Evolutionary conservation across 2,888 invertebrate genomes (phyloP), one percentile per base, ranked within the genome.

Genomic region (Tipula confusa): DNA sequence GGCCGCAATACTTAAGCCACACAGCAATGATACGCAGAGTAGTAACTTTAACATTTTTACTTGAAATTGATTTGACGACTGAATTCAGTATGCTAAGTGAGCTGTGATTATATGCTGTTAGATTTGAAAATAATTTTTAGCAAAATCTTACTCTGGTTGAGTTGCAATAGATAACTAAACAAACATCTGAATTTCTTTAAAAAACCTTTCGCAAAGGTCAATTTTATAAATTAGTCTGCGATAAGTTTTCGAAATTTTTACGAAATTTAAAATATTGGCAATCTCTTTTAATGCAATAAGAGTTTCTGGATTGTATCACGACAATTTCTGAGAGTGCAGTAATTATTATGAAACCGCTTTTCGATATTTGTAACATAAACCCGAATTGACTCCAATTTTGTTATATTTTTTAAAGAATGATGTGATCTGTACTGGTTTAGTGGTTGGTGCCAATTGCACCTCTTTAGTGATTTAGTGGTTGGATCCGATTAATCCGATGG

Each of bases 301-400:
- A 43, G 7, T 43, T n/a, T n/a, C 43, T 43, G n/a, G n/a, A n/a
- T n/a, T n/a, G n/a, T 64, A 64, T 64, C 64, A 64, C 9, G 1
- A 24, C n/a, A 9, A 9, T 24, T 64, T 64, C 24, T 24, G 24
- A 24, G 64, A 64, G 64, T 2, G 24, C 2, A n/a, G 11, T 64
- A 24, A 85, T 90, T 90, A 85, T 89, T 91, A 85, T 95, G 90
- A 87, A 90, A 91, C 85, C 95, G 90, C 86, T 94, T 92, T 83
- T 91, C 91, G 94, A 88, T 94, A 95, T 84, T 91, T 91, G 86
- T 95, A 94, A 80, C 89, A 90, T 85, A 91, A 91, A 83, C 91
- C 90, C 38, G 89, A 89, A 64, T 87, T 87, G 7, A 88, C 87
- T 2, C 89, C 90, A 3, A 89, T 89, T 83, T 88, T 88, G 5